A percentile compares a stretch with the other conserved stretches of the same genome.
Conservation (phyloP, 2,797 vertebrate genomes). For the Mastacembelus armatus region DNA sequence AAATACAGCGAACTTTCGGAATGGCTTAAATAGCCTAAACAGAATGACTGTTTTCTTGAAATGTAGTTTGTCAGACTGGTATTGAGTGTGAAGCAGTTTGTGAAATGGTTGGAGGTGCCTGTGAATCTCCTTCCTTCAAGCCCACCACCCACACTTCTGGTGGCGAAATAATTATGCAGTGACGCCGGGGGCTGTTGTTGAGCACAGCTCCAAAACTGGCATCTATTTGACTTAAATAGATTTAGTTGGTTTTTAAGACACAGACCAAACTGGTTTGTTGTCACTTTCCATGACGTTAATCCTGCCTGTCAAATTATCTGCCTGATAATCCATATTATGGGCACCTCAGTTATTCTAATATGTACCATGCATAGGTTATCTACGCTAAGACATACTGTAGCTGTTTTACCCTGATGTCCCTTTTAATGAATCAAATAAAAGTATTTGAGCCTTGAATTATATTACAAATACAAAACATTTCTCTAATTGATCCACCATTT, state of each 20-base stretch:
- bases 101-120: constrained; percentile 56
- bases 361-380: constrained; percentile 1
- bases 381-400: constrained; percentile 1
- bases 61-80: constrained; percentile 9
- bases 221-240: constrained; percentile 56
- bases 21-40: not conserved
- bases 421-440: not conserved
- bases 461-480: no score
- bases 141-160: constrained; percentile 65
- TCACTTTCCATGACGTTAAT: constrained; percentile 30
- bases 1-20: not conserved
- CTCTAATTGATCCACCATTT: not conserved
- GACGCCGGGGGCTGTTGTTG: constrained; percentile 52
- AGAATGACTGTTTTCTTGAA: constrained; percentile 11
- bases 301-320: constrained; percentile 29
- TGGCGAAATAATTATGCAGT: constrained; percentile 53
- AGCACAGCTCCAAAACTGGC: constrained; percentile 48
- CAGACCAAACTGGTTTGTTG: constrained; percentile 16
- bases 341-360: not conserved
- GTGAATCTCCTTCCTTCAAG: constrained; percentile 43
- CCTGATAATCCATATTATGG: constrained; percentile 9
- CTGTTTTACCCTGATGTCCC: not conserved
- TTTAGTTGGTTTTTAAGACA: constrained; percentile 44
- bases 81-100: constrained; percentile 34
- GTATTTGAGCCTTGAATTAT: no score